Percentiles rank a stretch among this genome's conserved stretches.
These are phyloP conservation scores for Augochlorella aurata DNA, from an alignment of 2,888 invertebrate genomes.

Conservation along the genomic window DNA sequence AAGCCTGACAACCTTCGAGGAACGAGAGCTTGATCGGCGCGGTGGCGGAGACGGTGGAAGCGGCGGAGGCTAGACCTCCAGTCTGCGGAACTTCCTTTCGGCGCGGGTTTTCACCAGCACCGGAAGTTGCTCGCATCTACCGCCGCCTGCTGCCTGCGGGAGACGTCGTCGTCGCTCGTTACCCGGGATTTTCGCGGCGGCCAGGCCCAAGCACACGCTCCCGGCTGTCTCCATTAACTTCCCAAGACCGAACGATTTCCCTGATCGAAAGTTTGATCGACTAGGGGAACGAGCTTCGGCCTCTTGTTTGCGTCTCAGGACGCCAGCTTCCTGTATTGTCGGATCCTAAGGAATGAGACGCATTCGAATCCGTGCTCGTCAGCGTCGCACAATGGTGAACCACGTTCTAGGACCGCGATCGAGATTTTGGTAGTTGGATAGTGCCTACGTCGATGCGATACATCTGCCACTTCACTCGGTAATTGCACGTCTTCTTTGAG, in stretches of 20 bases:
- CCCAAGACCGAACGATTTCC: background rate
- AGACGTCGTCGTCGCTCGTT: conserved; percentile 26
- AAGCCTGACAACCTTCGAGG: conserved; percentile 11
- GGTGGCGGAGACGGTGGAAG: background rate
- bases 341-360: background rate
- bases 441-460: too few relatives aligned
- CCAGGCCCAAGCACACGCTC: background rate
- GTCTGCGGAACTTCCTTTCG: conserved; percentile 30
- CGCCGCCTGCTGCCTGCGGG: conserved; percentile 6
- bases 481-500: too few relatives aligned
- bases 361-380: too few relatives aligned
- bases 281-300: background rate
- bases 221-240: conserved; percentile 3
- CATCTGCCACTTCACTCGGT: too few relatives aligned
- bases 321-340: background rate
- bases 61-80: conserved; percentile 9
- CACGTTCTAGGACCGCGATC: too few relatives aligned
- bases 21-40: conserved; percentile 26
- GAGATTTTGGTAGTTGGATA: too few relatives aligned
- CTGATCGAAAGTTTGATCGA: background rate
- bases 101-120: conserved; percentile 8
- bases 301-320: conserved; percentile 1
- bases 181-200: conserved; percentile 11
- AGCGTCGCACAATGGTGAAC: too few relatives aligned
- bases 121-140: background rate